These are phyloP conservation scores for Channa striata DNA, from an alignment of 2,797 vertebrate genomes.

Conservation along the genomic window DNA sequence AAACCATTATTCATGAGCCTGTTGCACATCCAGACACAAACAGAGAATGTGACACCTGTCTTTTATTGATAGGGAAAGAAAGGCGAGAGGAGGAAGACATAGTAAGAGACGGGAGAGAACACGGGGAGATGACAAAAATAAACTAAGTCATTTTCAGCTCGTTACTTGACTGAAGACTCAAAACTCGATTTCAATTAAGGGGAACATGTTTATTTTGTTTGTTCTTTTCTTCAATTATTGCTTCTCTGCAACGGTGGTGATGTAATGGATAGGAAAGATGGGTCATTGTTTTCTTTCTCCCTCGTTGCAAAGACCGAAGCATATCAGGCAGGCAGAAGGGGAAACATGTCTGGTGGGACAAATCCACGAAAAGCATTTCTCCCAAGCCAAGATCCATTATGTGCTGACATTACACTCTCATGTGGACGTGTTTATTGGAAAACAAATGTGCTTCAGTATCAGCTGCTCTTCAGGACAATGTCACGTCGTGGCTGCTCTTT, in stretches of 20 bases:
- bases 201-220: conserved; percentile 25
- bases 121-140: background rate
- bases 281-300: conserved; percentile 13
- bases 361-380: conserved; percentile 3
- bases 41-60: conserved; percentile 31
- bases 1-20: conserved; percentile 38
- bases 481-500: conserved; percentile 39
- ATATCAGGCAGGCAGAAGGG: conserved; percentile 1
- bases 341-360: background rate
- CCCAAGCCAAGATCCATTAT: conserved; percentile 1
- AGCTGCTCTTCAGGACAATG: conserved; percentile 35
- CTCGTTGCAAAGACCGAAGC: background rate
- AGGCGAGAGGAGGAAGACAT: background rate
- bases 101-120: background rate
- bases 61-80: conserved; percentile 21
- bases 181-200: conserved; percentile 45
- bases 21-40: conserved; percentile 22
- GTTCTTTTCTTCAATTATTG: conserved; percentile 20
- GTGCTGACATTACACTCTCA: conserved; percentile 16
- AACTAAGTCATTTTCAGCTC: conserved; percentile 25
- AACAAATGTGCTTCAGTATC: conserved; percentile 34
- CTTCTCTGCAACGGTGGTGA: conserved; percentile 12
- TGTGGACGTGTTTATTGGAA: conserved; percentile 21
- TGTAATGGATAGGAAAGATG: conserved; percentile 23
- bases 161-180: conserved; percentile 23